phyloP scores from a whole-genome alignment of 2,888 invertebrate species.

The Leptinotarsa haldemani region DNA sequence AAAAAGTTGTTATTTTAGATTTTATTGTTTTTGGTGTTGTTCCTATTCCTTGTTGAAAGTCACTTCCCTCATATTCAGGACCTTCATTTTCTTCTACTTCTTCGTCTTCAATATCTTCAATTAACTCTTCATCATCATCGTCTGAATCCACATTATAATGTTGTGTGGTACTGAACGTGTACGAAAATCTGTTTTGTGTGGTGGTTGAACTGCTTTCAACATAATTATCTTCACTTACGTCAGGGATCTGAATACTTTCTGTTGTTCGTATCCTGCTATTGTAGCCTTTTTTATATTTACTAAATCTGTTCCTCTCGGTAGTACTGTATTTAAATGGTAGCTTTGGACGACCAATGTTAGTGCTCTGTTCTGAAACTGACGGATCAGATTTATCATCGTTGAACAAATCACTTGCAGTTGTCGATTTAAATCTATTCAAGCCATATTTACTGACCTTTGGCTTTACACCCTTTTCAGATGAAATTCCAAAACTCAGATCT shows the following conservation, averaged over 20 bases:
- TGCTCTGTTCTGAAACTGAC: neutral
- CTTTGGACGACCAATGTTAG: neutral
- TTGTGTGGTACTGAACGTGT: conserved; percentile 48
- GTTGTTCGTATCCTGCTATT: neutral
- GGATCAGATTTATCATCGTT: neutral
- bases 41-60: conserved; percentile 5
- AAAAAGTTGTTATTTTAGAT: neutral
- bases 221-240: conserved; percentile 5
- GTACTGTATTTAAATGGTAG: conserved; percentile 3
- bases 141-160: neutral
- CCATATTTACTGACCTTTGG: conserved; percentile 38
- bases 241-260: conserved; percentile 20
- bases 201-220: conserved; percentile 32
- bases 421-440: conserved; percentile 41
- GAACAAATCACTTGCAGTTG: conserved; percentile 26
- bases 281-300: conserved; percentile 7
- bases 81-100: conserved; percentile 24
- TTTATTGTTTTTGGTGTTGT: conserved; percentile 2
- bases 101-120: conserved; percentile 33
- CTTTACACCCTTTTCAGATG: conserved; percentile 39
- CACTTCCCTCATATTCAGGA: conserved; percentile 36
- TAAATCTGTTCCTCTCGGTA: conserved; percentile 25
- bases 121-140: neutral
- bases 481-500: conserved; percentile 26
- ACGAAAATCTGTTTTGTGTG: conserved; percentile 41